Evolutionary conservation across 2,888 invertebrate species (phyloP).

Genomic region (Drosophila antonietae): DNA sequence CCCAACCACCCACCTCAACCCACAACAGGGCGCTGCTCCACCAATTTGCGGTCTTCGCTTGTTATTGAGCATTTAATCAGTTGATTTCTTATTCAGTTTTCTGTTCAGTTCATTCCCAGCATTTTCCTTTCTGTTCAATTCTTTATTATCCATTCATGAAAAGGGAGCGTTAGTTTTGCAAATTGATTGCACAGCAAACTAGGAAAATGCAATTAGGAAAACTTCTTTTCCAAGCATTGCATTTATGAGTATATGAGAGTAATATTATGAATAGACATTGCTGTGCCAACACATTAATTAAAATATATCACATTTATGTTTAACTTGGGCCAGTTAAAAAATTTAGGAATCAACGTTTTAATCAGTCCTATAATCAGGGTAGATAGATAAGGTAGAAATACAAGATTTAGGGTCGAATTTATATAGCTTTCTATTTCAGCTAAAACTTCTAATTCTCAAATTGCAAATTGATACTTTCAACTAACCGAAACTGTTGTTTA

Average conservation of each 20-base stretch:
- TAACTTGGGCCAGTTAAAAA: neutral
- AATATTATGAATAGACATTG: conserved; percentile 18
- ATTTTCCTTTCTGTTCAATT: conserved; percentile 12
- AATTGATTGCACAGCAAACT: conserved; percentile 45
- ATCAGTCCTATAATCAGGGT: neutral
- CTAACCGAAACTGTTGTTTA: too few relatives aligned
- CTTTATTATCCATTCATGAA: conserved; percentile 10
- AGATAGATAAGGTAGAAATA: neutral
- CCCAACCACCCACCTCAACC: neutral
- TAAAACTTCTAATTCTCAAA: neutral
- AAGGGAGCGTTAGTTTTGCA: conserved; percentile 10
- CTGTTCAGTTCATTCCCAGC: conserved; percentile 20
- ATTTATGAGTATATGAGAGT: conserved; percentile 9
- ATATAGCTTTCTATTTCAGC: neutral
- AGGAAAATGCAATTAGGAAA: conserved; percentile 64
- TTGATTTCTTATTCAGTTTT: conserved; percentile 72
- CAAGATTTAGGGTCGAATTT: neutral
- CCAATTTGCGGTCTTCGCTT: conserved; percentile 67
- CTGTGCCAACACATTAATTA: conserved; percentile 23
- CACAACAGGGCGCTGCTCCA: conserved; percentile 2
- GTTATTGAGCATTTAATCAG: conserved; percentile 77
- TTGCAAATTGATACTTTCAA: too few relatives aligned
- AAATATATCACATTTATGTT: conserved; percentile 10
- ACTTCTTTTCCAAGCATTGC: conserved; percentile 17
- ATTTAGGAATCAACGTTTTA: neutral